These are phyloP conservation scores for Xiphophorus couchianus DNA, from an alignment of 2,113 vertebrate genomes.

Conservation along the genomic window DNA sequence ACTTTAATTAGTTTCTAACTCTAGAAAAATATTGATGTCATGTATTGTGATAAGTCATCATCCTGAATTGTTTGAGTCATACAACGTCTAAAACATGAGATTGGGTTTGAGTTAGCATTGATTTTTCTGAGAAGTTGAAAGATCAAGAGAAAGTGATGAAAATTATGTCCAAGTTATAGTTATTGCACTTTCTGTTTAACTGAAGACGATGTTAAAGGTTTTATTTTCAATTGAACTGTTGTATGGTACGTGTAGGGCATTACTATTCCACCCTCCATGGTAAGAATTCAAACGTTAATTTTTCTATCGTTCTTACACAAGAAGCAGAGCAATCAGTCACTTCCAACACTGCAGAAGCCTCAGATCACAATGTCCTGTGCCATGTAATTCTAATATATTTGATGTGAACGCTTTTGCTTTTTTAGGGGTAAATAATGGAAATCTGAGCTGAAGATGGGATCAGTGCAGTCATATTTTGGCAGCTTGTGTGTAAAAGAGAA, in stretches of 20 bases:
- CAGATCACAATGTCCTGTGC: neutral
- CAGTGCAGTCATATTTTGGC: constrained; percentile 75
- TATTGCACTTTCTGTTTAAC: neutral
- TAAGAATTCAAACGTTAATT: too few relatives aligned
- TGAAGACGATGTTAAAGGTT: neutral
- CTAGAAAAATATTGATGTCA: neutral
- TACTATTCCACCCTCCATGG: too few relatives aligned
- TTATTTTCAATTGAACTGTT: too few relatives aligned
- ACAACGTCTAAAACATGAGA: neutral
- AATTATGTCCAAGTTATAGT: neutral
- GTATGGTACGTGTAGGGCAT: too few relatives aligned
- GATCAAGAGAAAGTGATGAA: neutral
- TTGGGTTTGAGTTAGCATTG: neutral
- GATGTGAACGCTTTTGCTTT: neutral
- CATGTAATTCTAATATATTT: neutral
- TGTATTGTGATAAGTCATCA: neutral
- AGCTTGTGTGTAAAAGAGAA: constrained; percentile 72
- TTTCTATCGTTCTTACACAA: too few relatives aligned
- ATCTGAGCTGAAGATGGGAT: constrained; percentile 74
- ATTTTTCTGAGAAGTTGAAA: neutral
- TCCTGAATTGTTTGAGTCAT: neutral
- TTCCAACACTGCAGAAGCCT: too few relatives aligned
- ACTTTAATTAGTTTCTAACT: neutral
- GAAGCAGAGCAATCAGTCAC: too few relatives aligned
- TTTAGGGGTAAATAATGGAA: constrained; percentile 77